Percentiles rank a stretch among this genome's conserved stretches.
phyloP scores from a whole-genome alignment of 2,113 vertebrate genomes.

The Lepidothrix coronata region DNA sequence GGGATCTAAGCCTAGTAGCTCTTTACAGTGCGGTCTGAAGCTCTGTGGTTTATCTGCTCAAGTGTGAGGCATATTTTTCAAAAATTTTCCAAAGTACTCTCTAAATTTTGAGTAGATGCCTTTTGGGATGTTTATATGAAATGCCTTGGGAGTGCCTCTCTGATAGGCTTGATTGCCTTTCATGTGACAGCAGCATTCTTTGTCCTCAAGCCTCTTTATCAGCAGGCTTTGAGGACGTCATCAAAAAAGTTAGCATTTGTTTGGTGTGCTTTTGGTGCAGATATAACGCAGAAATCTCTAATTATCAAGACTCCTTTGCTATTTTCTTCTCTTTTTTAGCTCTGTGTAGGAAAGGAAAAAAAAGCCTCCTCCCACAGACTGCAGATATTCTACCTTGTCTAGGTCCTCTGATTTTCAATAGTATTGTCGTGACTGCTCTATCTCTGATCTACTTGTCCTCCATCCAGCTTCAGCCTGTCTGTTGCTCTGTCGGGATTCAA shows the following conservation, averaged over 20 bases:
- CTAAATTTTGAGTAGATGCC: neutral
- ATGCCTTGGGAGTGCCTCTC: neutral
- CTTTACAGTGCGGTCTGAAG: neutral
- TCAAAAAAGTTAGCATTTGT: neutral
- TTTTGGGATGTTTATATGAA: neutral
- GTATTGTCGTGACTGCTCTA: neutral
- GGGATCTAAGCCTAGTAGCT: neutral
- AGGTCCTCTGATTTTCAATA: neutral
- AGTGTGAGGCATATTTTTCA: neutral
- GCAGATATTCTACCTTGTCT: neutral
- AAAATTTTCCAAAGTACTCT: neutral
- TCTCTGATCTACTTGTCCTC: conserved; percentile 7
- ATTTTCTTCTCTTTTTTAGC: neutral
- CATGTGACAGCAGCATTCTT: neutral
- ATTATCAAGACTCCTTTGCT: neutral
- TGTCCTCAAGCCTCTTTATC: neutral
- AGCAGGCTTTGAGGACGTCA: neutral
- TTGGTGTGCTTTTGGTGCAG: neutral
- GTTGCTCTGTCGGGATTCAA: neutral
- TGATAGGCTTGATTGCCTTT: neutral
- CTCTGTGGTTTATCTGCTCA: neutral
- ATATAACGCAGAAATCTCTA: neutral
- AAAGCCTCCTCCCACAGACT: neutral
- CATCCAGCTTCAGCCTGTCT: conserved; percentile 11
- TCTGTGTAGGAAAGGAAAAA: neutral